A percentile compares a stretch with the other conserved stretches of the same genome.
phyloP scores from a whole-genome alignment of 2,113 vertebrate genomes.

The Proteles cristata region DNA sequence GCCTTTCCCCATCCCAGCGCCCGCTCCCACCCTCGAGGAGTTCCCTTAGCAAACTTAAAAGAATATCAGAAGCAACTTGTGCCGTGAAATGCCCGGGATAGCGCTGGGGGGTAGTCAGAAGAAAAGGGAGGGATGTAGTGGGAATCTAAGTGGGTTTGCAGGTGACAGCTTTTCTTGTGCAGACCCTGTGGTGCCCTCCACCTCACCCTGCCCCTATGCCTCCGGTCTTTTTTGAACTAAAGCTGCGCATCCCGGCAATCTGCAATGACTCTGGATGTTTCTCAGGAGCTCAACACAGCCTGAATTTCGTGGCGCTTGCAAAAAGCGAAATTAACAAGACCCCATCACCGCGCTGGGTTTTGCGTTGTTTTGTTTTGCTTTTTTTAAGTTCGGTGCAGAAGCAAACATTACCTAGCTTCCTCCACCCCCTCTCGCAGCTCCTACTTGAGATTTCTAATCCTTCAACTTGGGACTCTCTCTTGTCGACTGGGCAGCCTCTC shows the following conservation, averaged over 20 bases:
- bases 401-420: constrained; percentile 57
- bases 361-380: neutral
- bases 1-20: neutral
- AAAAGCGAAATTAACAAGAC: constrained; percentile 70
- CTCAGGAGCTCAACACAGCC: constrained; percentile 53
- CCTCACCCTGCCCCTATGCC: constrained; percentile 62
- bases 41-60: constrained; percentile 73
- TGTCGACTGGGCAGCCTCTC: constrained; percentile 61
- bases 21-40: constrained; percentile 39
- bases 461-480: constrained; percentile 67
- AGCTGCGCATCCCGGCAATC: constrained; percentile 38
- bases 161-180: neutral
- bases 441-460: constrained; percentile 70
- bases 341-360: neutral
- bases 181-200: constrained; percentile 46
- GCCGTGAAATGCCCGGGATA: neutral
- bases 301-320: constrained; percentile 56
- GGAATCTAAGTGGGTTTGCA: neutral
- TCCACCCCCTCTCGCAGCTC: constrained; percentile 22
- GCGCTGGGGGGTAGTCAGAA: neutral
- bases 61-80: constrained; percentile 67
- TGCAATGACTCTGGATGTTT: constrained; percentile 53
- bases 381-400: constrained; percentile 32
- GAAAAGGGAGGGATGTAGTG: neutral
- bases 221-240: constrained; percentile 44